A percentile compares a stretch with the other conserved stretches of the same genome.
Conservation (phyloP, 2,888 invertebrate genomes). For the Nasonovia ribisnigri region DNA sequence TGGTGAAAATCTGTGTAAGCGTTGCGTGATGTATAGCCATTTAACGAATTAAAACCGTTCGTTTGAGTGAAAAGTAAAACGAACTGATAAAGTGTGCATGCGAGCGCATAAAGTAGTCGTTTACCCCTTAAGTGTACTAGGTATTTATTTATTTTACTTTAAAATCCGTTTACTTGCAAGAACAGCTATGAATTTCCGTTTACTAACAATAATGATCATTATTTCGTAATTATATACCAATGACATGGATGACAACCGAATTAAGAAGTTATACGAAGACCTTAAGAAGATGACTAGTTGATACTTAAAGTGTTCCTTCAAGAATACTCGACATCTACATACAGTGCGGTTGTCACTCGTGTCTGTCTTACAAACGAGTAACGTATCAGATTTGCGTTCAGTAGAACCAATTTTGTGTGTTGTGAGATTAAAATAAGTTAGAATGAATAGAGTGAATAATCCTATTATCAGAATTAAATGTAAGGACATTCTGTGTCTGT, state of each 20-base stretch:
- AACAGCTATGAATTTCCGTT: background rate
- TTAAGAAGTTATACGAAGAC: background rate
- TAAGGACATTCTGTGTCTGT: background rate
- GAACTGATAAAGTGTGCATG: background rate
- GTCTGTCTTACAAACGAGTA: background rate
- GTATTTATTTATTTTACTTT: background rate
- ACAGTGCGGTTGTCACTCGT: background rate
- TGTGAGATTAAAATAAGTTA: background rate
- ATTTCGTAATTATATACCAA: background rate
- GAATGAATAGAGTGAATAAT: background rate
- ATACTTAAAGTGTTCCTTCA: background rate
- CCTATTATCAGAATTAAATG: background rate
- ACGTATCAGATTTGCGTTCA: background rate
- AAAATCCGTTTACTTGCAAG: background rate
- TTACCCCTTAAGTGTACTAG: background rate
- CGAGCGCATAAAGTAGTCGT: background rate
- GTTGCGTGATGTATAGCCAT: background rate
- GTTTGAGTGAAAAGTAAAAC: background rate
- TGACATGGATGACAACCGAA: background rate
- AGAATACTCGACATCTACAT: background rate
- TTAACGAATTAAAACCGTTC: background rate
- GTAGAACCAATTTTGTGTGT: background rate
- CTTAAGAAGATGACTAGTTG: background rate
- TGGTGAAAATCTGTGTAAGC: background rate
- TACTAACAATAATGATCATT: background rate